Percentiles rank a stretch among this genome's conserved stretches.
Conservation (phyloP, 2,797 vertebrate genomes). For the Benthosema pterotum region DNA sequence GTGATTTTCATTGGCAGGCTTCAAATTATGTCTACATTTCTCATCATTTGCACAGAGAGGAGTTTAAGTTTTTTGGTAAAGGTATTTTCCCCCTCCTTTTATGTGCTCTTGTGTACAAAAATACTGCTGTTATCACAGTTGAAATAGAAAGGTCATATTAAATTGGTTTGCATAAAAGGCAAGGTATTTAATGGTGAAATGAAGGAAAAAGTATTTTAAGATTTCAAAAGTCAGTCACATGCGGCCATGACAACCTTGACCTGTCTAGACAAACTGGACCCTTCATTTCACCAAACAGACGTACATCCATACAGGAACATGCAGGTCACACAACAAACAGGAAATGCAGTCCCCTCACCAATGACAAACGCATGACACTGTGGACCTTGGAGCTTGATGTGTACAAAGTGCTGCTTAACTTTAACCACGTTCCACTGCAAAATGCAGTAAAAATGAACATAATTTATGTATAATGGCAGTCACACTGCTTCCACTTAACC, state of each 20-base stretch:
- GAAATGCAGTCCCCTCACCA: conserved; percentile 37
- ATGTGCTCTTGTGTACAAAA: conserved; percentile 2
- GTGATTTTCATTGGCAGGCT: conserved; percentile 41
- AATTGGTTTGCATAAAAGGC: conserved; percentile 5
- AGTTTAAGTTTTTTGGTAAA: not conserved
- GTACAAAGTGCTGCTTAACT: conserved; percentile 28
- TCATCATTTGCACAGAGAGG: conserved; percentile 2
- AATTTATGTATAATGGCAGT: conserved; percentile 55
- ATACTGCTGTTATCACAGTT: not conserved
- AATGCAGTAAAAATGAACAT: conserved; percentile 14
- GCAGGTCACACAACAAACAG: not conserved
- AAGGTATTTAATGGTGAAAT: not conserved
- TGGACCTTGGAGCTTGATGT: conserved; percentile 32
- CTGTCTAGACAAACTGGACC: conserved; percentile 46
- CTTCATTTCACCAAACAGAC: conserved; percentile 8
- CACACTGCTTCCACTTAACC: conserved; percentile 55
- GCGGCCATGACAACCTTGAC: conserved; percentile 34
- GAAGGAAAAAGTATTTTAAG: not conserved
- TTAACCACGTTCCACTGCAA: conserved; percentile 21
- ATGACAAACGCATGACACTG: conserved; percentile 61
- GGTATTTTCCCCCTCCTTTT: no score
- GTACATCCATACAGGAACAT: conserved; percentile 3
- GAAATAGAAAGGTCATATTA: conserved; percentile 2
- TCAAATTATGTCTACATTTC: conserved; percentile 38
- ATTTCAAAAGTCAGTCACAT: conserved; percentile 8